Base-by-base conservation (phyloP, 2,797 vertebrate genomes). In the Molossus molossus region DNA sequence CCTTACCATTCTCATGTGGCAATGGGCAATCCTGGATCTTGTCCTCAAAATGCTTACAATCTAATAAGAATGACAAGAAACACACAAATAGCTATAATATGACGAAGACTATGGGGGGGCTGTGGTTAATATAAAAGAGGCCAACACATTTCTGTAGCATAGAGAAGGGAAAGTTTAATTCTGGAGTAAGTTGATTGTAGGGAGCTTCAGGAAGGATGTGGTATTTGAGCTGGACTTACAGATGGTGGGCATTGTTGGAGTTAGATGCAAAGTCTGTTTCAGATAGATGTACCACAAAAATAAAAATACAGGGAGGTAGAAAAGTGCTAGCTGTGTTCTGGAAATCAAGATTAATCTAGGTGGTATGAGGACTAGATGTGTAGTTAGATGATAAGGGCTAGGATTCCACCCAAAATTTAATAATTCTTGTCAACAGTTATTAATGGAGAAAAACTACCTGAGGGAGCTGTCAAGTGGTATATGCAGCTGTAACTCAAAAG, bases 321-420 rank as follows among this genome's bases (percentile, higher is more conserved):
- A 58, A 80, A 72, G 40, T 45, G 11, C 72, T 37, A 90, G 14
- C 29, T 85, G 45, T 93, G 58, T 58, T 69, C 81, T 9, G 17
- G 53, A 77, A 95, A 40, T 58, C 55, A 82, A 96, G 40, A 87
- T 79, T n/a, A 70, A 65, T 67, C n/a, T 45, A 76, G 4, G 55
- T 76, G 17, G 29, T 75, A 72, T 40, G 55, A 91, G 72, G 12
- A 50, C n/a, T 37, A 55, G 13, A 2, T 7, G 1, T 87, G 0
- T 29, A 82, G 67, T 84, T 92, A 77, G 76, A 87, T 40, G 27
- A 29, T 65, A 67, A 94, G 14, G 33, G 14, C 70, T 90, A 58
- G 27, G 17, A 76, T 82, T 29, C 57, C 23, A 83, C 83, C 89
- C 64, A 72, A 77, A 69, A 92, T 18, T 29, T 60, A 76, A 81